Evolutionary conservation across 35 echinoderm and acorn worm genomes (phyloP).

Genomic region (Apostichopus californicus): DNA sequence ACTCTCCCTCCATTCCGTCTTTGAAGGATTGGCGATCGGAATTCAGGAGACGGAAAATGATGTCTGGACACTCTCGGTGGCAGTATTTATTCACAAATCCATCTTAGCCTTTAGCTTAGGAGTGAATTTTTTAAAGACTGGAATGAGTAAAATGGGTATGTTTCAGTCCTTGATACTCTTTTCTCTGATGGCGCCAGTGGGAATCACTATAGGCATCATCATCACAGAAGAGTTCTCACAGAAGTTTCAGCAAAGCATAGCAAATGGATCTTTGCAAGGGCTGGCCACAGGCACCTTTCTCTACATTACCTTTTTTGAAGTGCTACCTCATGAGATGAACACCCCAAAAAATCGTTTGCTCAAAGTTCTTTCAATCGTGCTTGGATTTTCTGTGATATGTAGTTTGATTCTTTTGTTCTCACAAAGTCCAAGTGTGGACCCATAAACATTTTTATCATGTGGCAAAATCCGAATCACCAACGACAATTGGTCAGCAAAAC

Average conservation of each 20-base stretch:
- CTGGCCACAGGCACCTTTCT: slow-evolving; percentile 92
- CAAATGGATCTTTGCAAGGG: slow-evolving; percentile 79
- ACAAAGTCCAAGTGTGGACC: not conserved
- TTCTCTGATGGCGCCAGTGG: slow-evolving; percentile 84
- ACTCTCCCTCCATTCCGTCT: slow-evolving; percentile 83
- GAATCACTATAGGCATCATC: slow-evolving; percentile 71
- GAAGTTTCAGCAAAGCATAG: slow-evolving; percentile 63
- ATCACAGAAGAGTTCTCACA: slow-evolving; percentile 29
- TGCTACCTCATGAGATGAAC: slow-evolving; percentile 87
- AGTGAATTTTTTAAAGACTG: slow-evolving; percentile 80
- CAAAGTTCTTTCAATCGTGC: slow-evolving; percentile 73
- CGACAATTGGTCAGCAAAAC: too few species aligned
- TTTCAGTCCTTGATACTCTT: slow-evolving; percentile 77
- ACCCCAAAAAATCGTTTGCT: slow-evolving; percentile 73
- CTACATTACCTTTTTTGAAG: slow-evolving; percentile 97
- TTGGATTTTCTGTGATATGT: slow-evolving; percentile 69
- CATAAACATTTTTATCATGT: not conserved
- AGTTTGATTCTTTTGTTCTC: slow-evolving; percentile 37
- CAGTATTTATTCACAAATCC: slow-evolving; percentile 90
- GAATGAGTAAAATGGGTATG: slow-evolving; percentile 52
- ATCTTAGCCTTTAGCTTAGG: slow-evolving; percentile 92
- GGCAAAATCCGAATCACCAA: too few species aligned
- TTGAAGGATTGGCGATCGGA: slow-evolving; percentile 90
- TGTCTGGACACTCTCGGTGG: slow-evolving; percentile 68
- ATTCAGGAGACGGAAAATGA: slow-evolving; percentile 50